Percentiles rank a stretch among this genome's conserved stretches.
Evolutionary conservation across 2,888 invertebrate species (phyloP).

Genomic region (Poecilus cupreus): DNA sequence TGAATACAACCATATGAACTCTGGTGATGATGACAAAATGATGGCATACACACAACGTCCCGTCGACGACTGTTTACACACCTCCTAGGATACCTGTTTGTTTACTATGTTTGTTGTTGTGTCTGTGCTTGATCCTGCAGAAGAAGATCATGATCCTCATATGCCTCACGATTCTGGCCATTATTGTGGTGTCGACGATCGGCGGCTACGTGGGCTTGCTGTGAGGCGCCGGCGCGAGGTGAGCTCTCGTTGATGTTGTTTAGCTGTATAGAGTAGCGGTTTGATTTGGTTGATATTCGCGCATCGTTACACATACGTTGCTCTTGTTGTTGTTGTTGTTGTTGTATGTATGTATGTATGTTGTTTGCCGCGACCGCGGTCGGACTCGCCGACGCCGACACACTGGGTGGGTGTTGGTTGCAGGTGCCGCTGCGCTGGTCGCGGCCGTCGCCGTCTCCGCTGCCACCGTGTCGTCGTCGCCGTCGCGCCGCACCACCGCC

Average conservation of each 20-base stretch:
- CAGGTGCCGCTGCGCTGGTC: conserved; percentile 58
- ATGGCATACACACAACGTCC: conserved; percentile 51
- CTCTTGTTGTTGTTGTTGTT: background rate
- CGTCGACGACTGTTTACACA: conserved; percentile 31
- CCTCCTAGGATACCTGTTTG: conserved; percentile 29
- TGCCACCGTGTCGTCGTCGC: conserved; percentile 38
- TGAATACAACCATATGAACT: conserved; percentile 2
- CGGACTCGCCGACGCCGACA: conserved; percentile 13
- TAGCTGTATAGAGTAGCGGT: background rate
- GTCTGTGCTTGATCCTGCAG: conserved; percentile 74
- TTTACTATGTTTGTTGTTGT: conserved; percentile 54
- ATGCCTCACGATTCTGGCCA: conserved; percentile 89
- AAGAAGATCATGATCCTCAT: conserved; percentile 95
- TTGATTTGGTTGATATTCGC: background rate
- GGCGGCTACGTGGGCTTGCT: conserved; percentile 79
- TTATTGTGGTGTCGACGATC: conserved; percentile 84
- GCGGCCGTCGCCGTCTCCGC: conserved; percentile 49
- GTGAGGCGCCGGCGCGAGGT: conserved; percentile 64
- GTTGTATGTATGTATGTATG: conserved; percentile 5
- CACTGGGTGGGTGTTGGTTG: conserved; percentile 41
- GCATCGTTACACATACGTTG: background rate
- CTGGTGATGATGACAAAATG: conserved; percentile 49
- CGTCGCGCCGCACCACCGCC: conserved; percentile 6
- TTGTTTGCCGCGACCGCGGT: conserved; percentile 13
- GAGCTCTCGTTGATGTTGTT: conserved; percentile 63